Evolutionary conservation across 2,797 vertebrate genomes (phyloP).

Genomic region (Poecilia gillii): DNA sequence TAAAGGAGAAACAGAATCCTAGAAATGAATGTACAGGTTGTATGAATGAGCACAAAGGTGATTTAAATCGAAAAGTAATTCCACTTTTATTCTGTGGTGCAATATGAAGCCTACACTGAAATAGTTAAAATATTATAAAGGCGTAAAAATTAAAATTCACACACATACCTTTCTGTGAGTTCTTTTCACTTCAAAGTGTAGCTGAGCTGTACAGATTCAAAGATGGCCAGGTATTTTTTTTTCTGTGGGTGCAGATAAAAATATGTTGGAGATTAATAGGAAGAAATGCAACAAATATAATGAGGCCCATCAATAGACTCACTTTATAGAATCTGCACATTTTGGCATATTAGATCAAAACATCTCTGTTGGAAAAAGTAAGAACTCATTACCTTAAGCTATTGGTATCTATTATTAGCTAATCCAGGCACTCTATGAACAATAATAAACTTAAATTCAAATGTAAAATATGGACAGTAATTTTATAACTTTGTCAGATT

Average conservation of each 20-base stretch:
- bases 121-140: neutral
- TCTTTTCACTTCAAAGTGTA: neutral
- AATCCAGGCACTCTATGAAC: neutral
- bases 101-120: neutral
- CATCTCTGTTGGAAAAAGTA: neutral
- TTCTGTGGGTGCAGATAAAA: neutral
- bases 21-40: too few species aligned
- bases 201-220: neutral
- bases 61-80: neutral
- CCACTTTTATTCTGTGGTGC: neutral
- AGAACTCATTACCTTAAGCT: too few species aligned
- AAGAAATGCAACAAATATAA: neutral
- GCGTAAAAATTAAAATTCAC: neutral
- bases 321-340: neutral
- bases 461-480: neutral
- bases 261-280: neutral
- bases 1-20: too few species aligned
- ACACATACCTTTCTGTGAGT: neutral
- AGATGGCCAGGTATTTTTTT: neutral
- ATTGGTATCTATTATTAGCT: neutral
- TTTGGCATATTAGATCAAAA: neutral
- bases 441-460: neutral
- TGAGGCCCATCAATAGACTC: neutral
- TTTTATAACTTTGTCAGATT: neutral
- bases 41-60: neutral